These are phyloP conservation scores for Melanostoma mellinum DNA, from an alignment of 2,888 invertebrate species.

Conservation along the genomic window DNA sequence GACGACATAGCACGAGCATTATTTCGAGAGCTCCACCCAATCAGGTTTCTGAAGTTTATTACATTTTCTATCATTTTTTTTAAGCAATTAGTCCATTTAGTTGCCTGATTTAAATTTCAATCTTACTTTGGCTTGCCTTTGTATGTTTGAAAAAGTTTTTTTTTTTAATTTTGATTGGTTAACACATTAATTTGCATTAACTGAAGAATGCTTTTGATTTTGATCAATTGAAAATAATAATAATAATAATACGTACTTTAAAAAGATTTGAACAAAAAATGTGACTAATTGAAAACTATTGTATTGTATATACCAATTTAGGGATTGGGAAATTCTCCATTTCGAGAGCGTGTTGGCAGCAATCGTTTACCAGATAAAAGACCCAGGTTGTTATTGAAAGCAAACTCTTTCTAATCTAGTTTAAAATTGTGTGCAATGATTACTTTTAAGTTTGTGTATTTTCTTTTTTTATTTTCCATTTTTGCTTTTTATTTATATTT, in stretches of 20 bases:
- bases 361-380: conserved; percentile 92
- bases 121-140: conserved; percentile 37
- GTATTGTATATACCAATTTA: conserved; percentile 75
- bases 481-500: conserved; percentile 28
- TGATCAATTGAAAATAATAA: no score
- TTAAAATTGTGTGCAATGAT: conserved; percentile 54
- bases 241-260: no score
- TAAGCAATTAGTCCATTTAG: conserved; percentile 6
- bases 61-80: conserved; percentile 34
- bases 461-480: conserved; percentile 27
- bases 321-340: conserved; percentile 89
- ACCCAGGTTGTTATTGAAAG: conserved; percentile 87
- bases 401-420: conserved; percentile 64
- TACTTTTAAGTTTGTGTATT: conserved; percentile 37
- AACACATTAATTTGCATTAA: conserved; percentile 9
- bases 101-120: conserved; percentile 49
- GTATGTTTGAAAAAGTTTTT: not conserved
- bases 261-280: not conserved
- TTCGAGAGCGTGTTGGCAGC: conserved; percentile 94
- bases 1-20: conserved; percentile 88
- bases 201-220: conserved; percentile 35
- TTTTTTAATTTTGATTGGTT: conserved; percentile 11
- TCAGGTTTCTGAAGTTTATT: conserved; percentile 80
- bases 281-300: conserved; percentile 61
- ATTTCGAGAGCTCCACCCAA: conserved; percentile 82